Percentiles rank a stretch among this genome's conserved stretches.
These are phyloP conservation scores for Cantharis rustica DNA, from an alignment of 2,888 invertebrate genomes.

Conservation along the genomic window DNA sequence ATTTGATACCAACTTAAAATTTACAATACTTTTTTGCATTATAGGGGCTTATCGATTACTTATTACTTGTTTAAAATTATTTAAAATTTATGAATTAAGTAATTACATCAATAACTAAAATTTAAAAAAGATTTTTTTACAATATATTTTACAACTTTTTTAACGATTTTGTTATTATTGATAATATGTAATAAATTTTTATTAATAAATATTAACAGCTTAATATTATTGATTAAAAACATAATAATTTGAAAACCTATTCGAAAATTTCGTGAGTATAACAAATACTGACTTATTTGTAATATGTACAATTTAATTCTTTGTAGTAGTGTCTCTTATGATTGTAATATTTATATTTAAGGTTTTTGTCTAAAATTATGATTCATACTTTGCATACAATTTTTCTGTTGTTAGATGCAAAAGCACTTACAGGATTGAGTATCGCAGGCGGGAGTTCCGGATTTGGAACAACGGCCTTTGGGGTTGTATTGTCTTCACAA, in stretches of 20 bases:
- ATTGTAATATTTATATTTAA: not conserved
- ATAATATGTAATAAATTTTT: too few relatives aligned
- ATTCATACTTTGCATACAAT: slow-evolving; percentile 22
- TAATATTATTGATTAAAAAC: too few relatives aligned
- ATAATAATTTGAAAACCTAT: not conserved
- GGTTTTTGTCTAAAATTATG: slow-evolving; percentile 11
- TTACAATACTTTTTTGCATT: too few relatives aligned
- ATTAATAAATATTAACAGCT: not conserved
- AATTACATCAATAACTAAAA: too few relatives aligned
- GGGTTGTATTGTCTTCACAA: slow-evolving; percentile 32
- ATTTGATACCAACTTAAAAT: too few relatives aligned
- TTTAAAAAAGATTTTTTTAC: too few relatives aligned
- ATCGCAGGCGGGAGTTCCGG: slow-evolving; percentile 32
- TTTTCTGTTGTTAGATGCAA: slow-evolving; percentile 21
- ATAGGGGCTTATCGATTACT: too few relatives aligned
- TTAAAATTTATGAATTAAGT: too few relatives aligned
- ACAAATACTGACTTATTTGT: not conserved
- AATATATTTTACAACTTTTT: too few relatives aligned
- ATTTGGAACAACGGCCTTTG: slow-evolving; percentile 28
- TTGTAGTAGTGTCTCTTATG: not conserved
- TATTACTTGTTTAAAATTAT: too few relatives aligned
- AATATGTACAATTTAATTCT: not conserved
- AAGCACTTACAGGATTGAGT: slow-evolving; percentile 30
- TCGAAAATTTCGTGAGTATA: not conserved
- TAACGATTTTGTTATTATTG: too few relatives aligned